phyloP scores from a whole-genome alignment of 1,140 invertebrate species.

The Drepana arcuata region DNA sequence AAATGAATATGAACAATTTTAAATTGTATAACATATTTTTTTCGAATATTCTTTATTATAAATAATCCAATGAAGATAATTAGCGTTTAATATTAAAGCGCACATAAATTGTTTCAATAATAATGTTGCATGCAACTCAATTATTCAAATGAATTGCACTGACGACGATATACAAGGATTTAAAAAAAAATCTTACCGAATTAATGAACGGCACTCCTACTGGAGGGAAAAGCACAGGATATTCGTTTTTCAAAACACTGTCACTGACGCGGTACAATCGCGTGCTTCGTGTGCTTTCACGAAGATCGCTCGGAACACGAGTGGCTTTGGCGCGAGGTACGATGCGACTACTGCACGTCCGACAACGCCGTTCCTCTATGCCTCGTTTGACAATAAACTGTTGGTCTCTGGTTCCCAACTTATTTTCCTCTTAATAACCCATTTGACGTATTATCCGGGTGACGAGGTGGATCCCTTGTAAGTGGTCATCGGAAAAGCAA shows the following conservation, averaged over 20 bases:
- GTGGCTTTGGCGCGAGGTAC: slow-evolving; percentile 26
- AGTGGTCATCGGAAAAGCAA: slow-evolving; percentile 17
- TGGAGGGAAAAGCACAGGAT: not conserved
- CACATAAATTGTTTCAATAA: no score
- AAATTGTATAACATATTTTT: no score
- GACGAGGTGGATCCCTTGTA: slow-evolving; percentile 15
- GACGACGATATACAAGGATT: no score
- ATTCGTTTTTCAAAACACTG: not conserved
- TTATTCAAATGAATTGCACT: no score
- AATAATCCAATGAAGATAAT: no score
- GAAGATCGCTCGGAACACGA: slow-evolving; percentile 19
- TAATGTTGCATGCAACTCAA: no score
- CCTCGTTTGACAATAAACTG: slow-evolving; percentile 27
- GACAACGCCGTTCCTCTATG: slow-evolving; percentile 34
- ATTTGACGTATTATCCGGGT: slow-evolving; percentile 7
- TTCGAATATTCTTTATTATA: no score
- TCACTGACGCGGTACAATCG: not conserved
- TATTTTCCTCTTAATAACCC: slow-evolving; percentile 13
- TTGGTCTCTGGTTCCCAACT: slow-evolving; percentile 14
- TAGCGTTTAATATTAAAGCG: no score
- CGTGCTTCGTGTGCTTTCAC: slow-evolving; percentile 12
- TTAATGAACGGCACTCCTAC: not conserved
- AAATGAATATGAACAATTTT: no score
- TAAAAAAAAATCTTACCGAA: no score
- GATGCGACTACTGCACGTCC: slow-evolving; percentile 34